Conservation (phyloP, 2,888 invertebrate species). For the Megaustenia siamemsis region DNA sequence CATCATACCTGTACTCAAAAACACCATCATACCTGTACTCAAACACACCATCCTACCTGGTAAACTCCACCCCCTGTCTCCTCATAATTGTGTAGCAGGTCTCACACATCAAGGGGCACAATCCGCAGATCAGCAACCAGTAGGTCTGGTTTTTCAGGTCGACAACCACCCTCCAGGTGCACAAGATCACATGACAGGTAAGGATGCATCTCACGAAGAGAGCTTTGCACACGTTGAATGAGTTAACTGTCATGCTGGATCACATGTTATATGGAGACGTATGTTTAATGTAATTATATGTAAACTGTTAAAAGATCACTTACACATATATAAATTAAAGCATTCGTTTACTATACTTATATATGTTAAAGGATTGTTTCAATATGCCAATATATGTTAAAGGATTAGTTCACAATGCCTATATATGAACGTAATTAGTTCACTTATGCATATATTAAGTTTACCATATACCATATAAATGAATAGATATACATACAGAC, state of each 20-base stretch:
- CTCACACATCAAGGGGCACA: slow-evolving; percentile 27
- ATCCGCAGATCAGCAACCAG: slow-evolving; percentile 30
- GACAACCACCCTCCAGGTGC: slow-evolving; percentile 41
- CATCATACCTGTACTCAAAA: not conserved
- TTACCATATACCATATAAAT: no score
- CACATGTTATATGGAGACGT: no score
- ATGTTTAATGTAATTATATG: no score
- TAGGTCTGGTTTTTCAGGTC: not conserved
- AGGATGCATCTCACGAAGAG: slow-evolving; percentile 28
- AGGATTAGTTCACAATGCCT: no score
- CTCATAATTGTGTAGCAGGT: slow-evolving; percentile 32
- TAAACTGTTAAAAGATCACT: no score
- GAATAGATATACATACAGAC: no score
- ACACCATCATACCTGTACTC: not conserved
- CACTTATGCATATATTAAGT: no score
- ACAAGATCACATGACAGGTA: slow-evolving; percentile 27
- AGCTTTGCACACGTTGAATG: slow-evolving; percentile 36
- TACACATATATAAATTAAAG: no score
- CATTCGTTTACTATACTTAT: no score
- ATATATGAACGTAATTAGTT: no score
- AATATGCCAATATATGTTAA: no score
- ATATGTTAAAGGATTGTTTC: no score
- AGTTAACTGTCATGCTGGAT: not conserved
- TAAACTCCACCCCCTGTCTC: slow-evolving; percentile 38
- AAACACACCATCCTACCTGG: slow-evolving; percentile 2